Conservation (phyloP, 2,113 vertebrate genomes). For the Cricetomys ansorgei region DNA sequence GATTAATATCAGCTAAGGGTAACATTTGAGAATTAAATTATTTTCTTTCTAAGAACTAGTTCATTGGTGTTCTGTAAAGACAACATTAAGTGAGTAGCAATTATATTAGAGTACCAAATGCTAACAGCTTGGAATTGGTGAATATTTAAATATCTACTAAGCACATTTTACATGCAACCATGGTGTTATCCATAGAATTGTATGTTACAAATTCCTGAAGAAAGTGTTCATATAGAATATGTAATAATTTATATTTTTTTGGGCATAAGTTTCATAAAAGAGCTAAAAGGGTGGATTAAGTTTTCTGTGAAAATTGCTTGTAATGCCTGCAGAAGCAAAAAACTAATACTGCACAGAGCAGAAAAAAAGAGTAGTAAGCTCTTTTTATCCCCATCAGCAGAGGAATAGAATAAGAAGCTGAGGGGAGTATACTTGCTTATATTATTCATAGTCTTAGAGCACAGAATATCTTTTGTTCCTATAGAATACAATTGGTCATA, state of each 20-base stretch:
- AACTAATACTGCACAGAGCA: background rate
- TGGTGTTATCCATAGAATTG: background rate
- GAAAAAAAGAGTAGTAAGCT: background rate
- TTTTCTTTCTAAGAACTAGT: background rate
- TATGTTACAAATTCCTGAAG: background rate
- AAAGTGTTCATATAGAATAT: background rate
- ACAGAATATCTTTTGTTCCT: background rate
- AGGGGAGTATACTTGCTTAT: background rate
- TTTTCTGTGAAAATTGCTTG: background rate
- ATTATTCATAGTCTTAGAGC: background rate
- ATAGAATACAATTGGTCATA: background rate
- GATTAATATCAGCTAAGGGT: background rate
- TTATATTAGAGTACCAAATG: background rate
- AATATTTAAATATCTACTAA: background rate
- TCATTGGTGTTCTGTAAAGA: background rate
- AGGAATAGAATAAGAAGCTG: background rate
- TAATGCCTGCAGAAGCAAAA: background rate
- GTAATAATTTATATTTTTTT: background rate
- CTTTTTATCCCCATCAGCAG: background rate
- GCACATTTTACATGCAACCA: background rate
- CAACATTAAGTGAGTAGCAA: background rate
- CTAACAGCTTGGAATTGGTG: background rate
- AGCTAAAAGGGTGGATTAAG: background rate
- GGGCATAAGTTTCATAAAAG: background rate
- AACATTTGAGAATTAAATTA: background rate